phyloP scores from a whole-genome alignment of 2,113 vertebrate genomes.

The Cairina moschata region DNA sequence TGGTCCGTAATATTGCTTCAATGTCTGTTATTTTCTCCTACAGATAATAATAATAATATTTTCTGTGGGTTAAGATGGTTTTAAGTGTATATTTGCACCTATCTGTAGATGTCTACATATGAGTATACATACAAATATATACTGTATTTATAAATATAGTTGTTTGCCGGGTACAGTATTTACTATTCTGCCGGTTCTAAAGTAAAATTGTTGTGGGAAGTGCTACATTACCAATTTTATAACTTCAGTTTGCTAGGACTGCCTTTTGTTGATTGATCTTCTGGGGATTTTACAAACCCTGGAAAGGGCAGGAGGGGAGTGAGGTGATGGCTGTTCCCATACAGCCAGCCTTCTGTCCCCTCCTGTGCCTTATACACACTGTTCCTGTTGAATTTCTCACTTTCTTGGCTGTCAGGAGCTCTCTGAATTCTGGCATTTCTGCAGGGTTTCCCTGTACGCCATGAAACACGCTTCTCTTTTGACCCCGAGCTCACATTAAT shows the following conservation, averaged over 20 bases:
- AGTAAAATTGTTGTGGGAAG: background rate
- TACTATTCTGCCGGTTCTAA: background rate
- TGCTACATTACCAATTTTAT: background rate
- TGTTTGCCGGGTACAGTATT: background rate
- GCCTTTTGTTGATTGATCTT: background rate
- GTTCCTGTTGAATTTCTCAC: background rate
- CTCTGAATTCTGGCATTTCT: background rate
- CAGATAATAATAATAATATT: background rate
- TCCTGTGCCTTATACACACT: background rate
- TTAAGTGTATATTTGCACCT: background rate
- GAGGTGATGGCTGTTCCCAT: background rate
- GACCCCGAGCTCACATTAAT: background rate
- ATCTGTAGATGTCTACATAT: accelerated
- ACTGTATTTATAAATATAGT: background rate
- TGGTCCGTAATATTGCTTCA: background rate
- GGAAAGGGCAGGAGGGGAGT: accelerated
- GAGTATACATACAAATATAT: background rate
- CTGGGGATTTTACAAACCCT: background rate
- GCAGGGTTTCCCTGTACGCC: background rate
- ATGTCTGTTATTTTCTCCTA: background rate
- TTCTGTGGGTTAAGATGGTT: background rate
- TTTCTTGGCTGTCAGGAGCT: background rate
- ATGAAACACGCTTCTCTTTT: background rate
- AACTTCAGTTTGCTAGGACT: background rate
- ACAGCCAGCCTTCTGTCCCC: background rate